These are phyloP conservation scores for Tetrao urogallus DNA, from an alignment of 2,113 vertebrate genomes.

Conservation along the genomic window DNA sequence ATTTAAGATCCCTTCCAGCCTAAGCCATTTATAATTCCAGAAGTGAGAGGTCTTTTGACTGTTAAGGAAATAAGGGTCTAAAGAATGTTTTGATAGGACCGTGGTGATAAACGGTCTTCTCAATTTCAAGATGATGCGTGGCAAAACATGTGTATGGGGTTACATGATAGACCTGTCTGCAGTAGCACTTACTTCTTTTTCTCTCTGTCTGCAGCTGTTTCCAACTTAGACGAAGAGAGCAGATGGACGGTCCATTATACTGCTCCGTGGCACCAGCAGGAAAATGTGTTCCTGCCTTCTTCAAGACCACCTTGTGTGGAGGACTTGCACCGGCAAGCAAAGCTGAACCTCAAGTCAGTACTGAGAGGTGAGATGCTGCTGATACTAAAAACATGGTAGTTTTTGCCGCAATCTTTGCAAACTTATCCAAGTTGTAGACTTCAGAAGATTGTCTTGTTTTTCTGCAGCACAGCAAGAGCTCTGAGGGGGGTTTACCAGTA, in stretches of 20 bases:
- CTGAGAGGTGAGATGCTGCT: slow-evolving; percentile 86
- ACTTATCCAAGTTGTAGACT: not conserved
- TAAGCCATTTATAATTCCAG: too few relatives aligned
- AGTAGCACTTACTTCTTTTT: not conserved
- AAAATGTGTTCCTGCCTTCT: slow-evolving; percentile 93
- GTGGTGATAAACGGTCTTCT: not conserved
- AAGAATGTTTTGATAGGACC: not conserved
- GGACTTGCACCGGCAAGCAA: slow-evolving; percentile 94
- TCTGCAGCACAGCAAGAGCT: not conserved
- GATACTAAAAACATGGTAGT: not conserved
- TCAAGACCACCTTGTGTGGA: slow-evolving; percentile 92
- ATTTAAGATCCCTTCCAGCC: too few relatives aligned
- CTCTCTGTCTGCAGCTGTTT: slow-evolving; percentile 85
- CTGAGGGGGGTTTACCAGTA: not conserved
- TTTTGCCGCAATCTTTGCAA: not conserved
- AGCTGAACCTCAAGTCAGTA: slow-evolving; percentile 96
- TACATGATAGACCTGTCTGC: not conserved
- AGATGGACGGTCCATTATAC: slow-evolving; percentile 97
- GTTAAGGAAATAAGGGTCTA: not conserved
- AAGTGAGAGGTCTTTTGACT: not conserved
- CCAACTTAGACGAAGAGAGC: slow-evolving; percentile 96
- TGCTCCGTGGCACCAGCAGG: slow-evolving; percentile 96
- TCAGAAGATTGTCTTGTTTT: not conserved
- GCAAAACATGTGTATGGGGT: rapidly evolving
- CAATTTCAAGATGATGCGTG: not conserved